These are phyloP conservation scores for Muricea muricata DNA, from an alignment of 92 coral and sea anemone genomes.

Conservation along the genomic window DNA sequence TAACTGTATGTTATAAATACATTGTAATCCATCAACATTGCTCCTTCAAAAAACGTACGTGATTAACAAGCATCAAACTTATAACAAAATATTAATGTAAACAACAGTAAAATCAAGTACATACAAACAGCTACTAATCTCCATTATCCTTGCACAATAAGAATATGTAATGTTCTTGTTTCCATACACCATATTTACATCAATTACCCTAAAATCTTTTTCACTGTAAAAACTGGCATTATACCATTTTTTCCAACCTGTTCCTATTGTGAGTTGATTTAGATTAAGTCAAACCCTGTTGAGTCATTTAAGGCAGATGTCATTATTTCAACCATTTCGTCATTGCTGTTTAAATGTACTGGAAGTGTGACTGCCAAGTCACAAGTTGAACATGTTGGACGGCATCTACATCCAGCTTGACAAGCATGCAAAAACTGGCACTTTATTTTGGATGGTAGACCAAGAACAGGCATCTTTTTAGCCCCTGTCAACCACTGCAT, in stretches of 20 bases:
- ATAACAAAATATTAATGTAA: too few species aligned
- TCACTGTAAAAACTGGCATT: too few species aligned
- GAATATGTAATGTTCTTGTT: too few species aligned
- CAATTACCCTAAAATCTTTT: too few species aligned
- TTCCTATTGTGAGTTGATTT: background rate
- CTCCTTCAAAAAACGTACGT: too few species aligned
- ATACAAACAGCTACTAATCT: too few species aligned
- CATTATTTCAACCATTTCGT: slow-evolving; percentile 35
- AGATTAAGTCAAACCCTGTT: slow-evolving; percentile 19
- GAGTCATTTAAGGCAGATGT: slow-evolving; percentile 41
- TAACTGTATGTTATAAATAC: too few species aligned
- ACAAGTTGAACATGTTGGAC: slow-evolving; percentile 37
- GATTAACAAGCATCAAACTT: too few species aligned
- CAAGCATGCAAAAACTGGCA: slow-evolving; percentile 41
- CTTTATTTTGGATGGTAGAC: slow-evolving; percentile 6
- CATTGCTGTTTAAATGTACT: slow-evolving; percentile 33
- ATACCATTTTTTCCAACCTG: background rate
- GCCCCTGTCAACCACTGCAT: slow-evolving; percentile 20
- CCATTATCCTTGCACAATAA: too few species aligned
- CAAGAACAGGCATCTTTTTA: slow-evolving; percentile 27
- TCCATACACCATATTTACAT: too few species aligned
- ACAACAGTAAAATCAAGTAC: too few species aligned
- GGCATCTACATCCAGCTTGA: slow-evolving; percentile 32
- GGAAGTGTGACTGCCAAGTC: slow-evolving; percentile 30
- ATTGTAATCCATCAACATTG: too few species aligned